A percentile compares a stretch with the other conserved stretches of the same genome.
Conservation (phyloP, 2,113 vertebrate genomes). For the Burhinus oedicnemus region DNA sequence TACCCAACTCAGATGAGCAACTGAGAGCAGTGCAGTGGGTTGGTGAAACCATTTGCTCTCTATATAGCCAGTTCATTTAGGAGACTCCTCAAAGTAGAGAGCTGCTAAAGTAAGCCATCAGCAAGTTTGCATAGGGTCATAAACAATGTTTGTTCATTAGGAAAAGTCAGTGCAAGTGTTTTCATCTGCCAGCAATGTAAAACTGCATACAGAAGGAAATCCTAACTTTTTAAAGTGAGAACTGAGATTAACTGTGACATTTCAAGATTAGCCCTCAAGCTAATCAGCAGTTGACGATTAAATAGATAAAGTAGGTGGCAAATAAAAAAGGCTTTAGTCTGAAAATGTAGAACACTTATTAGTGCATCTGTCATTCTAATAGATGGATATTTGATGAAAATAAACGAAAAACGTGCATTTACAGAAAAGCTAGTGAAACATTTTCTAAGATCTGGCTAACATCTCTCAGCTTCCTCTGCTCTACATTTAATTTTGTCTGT, state of each 20-base stretch:
- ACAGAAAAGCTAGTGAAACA: not conserved
- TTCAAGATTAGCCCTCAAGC: conserved; percentile 42
- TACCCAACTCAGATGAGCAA: not conserved
- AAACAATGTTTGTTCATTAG: conserved; percentile 35
- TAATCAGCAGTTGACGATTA: not conserved
- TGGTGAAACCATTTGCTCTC: not conserved
- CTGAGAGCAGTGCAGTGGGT: not conserved
- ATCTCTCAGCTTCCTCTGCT: not conserved
- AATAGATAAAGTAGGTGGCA: conserved; percentile 13
- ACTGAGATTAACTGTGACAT: conserved; percentile 31
- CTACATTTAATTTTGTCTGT: not conserved
- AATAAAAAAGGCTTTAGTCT: conserved; percentile 26
- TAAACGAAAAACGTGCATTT: not conserved
- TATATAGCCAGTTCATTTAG: not conserved
- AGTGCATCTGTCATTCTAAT: not conserved
- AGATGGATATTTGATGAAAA: not conserved
- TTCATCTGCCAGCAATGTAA: not conserved
- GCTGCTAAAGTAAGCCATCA: not conserved
- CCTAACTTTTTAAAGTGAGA: conserved; percentile 12
- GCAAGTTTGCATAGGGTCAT: conserved; percentile 7
- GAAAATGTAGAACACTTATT: conserved; percentile 9
- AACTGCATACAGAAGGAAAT: conserved; percentile 14
- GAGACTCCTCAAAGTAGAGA: not conserved
- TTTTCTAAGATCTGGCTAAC: not conserved
- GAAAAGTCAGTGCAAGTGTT: conserved; percentile 19